Conservation (phyloP, 1,140 invertebrate species). For the Probaryconus sp. region DNA sequence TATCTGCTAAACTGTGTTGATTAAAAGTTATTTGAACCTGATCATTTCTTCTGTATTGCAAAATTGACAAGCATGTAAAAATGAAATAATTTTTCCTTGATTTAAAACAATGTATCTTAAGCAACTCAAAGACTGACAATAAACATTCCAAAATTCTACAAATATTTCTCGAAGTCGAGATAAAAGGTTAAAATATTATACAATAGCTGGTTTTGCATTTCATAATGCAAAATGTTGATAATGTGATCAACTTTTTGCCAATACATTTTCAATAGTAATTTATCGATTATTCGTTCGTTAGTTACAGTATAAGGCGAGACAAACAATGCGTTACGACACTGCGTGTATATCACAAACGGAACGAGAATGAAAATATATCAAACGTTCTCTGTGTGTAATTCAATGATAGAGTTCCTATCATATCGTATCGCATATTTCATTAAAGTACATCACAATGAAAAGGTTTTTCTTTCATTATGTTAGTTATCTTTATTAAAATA, state of each 20-base stretch:
- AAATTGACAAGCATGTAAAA: no score
- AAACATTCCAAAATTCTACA: no score
- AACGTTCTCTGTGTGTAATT: constrained; percentile 14
- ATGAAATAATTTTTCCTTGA: no score
- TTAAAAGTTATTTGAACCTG: no score
- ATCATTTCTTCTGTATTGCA: no score
- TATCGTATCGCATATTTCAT: constrained; percentile 13
- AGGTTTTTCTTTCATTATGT: background rate
- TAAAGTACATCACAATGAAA: constrained; percentile 16
- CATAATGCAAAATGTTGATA: constrained; percentile 11
- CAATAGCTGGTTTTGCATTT: constrained; percentile 24
- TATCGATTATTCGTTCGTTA: constrained; percentile 39
- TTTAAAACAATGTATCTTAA: no score
- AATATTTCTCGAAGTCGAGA: no score
- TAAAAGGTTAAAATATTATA: no score
- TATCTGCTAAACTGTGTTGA: no score
- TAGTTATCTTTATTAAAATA: no score
- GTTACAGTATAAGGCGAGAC: constrained; percentile 32
- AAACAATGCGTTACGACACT: constrained; percentile 45
- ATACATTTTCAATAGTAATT: constrained; percentile 33
- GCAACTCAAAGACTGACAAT: no score
- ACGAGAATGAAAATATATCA: constrained; percentile 34
- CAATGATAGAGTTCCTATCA: constrained; percentile 15
- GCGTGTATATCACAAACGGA: constrained; percentile 17
- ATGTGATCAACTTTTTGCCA: constrained; percentile 17